These are phyloP conservation scores for Ctenopoma multispine DNA, from an alignment of 2,797 vertebrate species.

Conservation along the genomic window DNA sequence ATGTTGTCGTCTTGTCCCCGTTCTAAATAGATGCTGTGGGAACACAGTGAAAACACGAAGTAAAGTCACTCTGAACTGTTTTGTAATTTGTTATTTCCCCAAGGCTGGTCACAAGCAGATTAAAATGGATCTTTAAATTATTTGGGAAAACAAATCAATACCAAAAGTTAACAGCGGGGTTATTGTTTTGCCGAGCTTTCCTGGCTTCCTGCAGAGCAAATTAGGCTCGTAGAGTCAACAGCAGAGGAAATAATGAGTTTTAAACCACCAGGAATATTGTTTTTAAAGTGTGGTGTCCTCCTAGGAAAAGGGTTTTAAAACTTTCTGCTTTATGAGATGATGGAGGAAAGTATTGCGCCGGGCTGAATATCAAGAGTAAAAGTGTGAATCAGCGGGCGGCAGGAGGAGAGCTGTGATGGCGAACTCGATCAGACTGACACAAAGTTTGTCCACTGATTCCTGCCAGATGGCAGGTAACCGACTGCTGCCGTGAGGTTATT, in stretches of 20 bases:
- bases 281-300: background rate
- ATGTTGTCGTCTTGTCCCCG: background rate
- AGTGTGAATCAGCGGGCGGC: constrained; percentile 7
- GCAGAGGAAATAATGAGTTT: constrained; percentile 33
- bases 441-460: constrained; percentile 9
- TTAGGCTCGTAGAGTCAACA: constrained; percentile 8
- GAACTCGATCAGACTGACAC: background rate
- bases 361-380: background rate
- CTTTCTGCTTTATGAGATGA: background rate
- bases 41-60: constrained; percentile 15
- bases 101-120: constrained; percentile 36
- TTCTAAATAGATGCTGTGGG: background rate
- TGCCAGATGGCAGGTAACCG: too few species aligned
- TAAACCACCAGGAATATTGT: constrained; percentile 9
- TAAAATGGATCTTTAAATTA: constrained; percentile 50
- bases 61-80: constrained; percentile 15
- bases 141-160: constrained; percentile 44
- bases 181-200: constrained; percentile 32
- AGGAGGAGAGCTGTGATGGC: constrained; percentile 5
- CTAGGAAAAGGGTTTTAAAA: background rate
- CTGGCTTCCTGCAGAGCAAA: constrained; percentile 18
- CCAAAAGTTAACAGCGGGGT: constrained; percentile 27
- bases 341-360: background rate
- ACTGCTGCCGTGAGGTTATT: background rate
- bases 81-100: constrained; percentile 46